Base-by-base conservation (phyloP, 2,888 invertebrate species). In the Tetrapedia diversipes region DNA sequence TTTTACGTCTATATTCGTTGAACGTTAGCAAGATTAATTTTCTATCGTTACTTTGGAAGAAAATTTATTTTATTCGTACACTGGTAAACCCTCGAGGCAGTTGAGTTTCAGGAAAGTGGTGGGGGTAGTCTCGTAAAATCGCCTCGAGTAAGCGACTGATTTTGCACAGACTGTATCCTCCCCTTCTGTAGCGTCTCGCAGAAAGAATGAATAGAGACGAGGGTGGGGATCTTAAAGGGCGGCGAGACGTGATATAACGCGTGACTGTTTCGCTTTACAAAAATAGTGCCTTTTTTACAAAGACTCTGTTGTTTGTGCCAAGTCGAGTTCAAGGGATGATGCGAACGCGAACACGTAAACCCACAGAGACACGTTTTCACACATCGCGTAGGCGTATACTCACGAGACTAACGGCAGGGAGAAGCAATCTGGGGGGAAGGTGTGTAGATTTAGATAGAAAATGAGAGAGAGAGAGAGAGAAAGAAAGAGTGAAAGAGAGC, bases 231-330 rank as follows among this genome's bases (percentile, higher is more conserved):
- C 53, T 59, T 53, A 41, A n/a, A 65, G 49, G 65, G 65, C 57
- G 51, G 39, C 56, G 77, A 51, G 68, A 61, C 61, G 70, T 29
- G 63, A 64, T 51, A 53, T 29, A 67, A 59, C 73, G 34, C 73
- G 78, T 72, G 79, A 84, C 80, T 73, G 77, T 79, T 85, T 83
- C 85, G 83, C 81, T 84, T 84, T 81, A 81, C 83, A 79, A 85
- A 82, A 84, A 83, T 85, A 85, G 85, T 85, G 86, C 85, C 85
- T 84, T 85, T 85, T 85, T 85, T 82, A 78, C 78, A 65, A 81
- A 83, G 80, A 86, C 86, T 85, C 75, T 85, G 86, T 86, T 85
- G 83, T 83, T 85, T 83, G 85, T 86, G 85, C 85, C 85, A 86
- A 85, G 81, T 85, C 74, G 73, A 81, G 79, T 77, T 69, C 77